These are phyloP conservation scores for Tychaedon coryphoeus DNA, from an alignment of 2,113 vertebrate genomes.

Conservation along the genomic window DNA sequence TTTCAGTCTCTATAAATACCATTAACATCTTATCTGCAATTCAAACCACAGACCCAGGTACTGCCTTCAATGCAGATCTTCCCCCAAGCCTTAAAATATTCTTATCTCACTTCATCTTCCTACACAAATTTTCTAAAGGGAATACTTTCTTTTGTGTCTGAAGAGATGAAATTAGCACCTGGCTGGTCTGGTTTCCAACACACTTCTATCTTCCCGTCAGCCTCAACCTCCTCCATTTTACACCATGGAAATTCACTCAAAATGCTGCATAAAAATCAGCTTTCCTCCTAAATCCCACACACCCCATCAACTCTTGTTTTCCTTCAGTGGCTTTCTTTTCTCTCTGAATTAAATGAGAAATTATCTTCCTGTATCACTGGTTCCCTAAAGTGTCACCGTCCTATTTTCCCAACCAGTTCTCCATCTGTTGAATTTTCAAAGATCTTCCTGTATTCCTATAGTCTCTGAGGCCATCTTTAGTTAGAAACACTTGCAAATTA, in stretches of 20 bases:
- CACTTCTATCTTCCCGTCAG: background rate
- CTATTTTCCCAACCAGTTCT: background rate
- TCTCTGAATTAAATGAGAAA: background rate
- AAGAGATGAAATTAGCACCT: background rate
- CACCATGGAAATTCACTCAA: background rate
- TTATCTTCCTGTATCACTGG: background rate
- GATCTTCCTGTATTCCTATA: background rate
- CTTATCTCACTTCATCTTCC: background rate
- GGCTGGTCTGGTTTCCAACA: background rate
- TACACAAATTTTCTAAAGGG: background rate
- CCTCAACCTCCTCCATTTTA: background rate
- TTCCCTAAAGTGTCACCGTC: background rate
- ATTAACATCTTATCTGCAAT: background rate
- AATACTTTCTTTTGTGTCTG: background rate
- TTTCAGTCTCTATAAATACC: background rate
- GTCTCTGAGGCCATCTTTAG: background rate
- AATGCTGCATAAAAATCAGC: background rate
- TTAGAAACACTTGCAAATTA: background rate
- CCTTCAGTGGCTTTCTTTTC: background rate
- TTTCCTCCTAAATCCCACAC: background rate
- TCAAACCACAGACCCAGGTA: background rate
- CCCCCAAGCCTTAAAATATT: background rate
- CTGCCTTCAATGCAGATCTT: background rate
- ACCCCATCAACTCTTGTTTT: background rate
- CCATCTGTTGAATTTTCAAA: background rate